A percentile compares a stretch with the other conserved stretches of the same genome.
phyloP scores from a whole-genome alignment of 2,113 vertebrate genomes.

The Pteropus alecto region DNA sequence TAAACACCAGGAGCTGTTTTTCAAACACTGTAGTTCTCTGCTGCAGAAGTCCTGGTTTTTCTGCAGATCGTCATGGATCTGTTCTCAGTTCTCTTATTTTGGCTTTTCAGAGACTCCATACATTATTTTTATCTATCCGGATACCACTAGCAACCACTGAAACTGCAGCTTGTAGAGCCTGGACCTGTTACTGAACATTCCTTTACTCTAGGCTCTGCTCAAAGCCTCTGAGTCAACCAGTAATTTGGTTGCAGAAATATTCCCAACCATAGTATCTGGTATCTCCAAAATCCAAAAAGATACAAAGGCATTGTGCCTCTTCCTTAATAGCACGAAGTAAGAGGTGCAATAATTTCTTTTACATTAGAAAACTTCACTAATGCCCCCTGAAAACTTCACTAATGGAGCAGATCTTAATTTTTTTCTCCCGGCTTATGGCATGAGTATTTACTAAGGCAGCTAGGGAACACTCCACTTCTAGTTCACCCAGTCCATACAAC shows the following conservation, averaged over 20 bases:
- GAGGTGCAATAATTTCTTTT: not conserved
- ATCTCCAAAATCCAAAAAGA: not conserved
- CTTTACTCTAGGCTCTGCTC: not conserved
- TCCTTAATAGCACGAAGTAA: not conserved
- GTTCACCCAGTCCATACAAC: not conserved
- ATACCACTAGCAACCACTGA: not conserved
- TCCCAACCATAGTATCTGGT: not conserved
- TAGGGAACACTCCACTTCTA: not conserved
- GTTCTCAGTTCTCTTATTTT: not conserved
- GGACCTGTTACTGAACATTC: not conserved
- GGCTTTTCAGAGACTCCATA: not conserved
- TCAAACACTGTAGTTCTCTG: not conserved
- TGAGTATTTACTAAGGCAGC: not conserved
- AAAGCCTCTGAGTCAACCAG: not conserved
- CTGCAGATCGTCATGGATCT: not conserved
- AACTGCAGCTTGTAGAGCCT: not conserved
- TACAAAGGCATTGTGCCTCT: not conserved
- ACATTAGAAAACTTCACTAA: not conserved
- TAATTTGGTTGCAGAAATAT: not conserved
- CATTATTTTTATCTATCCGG: not conserved
- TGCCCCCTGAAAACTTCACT: not conserved
- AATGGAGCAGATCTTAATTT: not conserved
- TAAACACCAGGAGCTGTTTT: not conserved
- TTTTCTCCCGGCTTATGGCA: not conserved
- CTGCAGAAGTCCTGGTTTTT: not conserved